Evolutionary conservation across 1,140 invertebrate genomes (phyloP), one percentile per base, ranked within the genome.

Genomic region (Bombus polaris): DNA sequence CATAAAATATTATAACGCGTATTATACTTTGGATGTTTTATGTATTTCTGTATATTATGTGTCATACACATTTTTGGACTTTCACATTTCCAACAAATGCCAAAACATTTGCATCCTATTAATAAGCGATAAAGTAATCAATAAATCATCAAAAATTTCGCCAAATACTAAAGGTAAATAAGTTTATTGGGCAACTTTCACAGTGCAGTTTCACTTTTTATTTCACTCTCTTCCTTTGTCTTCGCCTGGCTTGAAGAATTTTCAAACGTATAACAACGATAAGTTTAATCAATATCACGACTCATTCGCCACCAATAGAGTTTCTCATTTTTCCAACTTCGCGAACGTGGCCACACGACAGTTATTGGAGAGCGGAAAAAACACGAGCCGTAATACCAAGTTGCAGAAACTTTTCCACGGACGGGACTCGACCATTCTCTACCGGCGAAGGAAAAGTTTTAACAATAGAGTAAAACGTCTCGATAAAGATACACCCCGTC

Each of bases 291-390:
- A 39, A 77, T 42, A 28, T 15, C 39, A 15, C 28, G 28, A 44
- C 15, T 72, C 15, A 71, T 42, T 42, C 39, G 70, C 6, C 5
- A 39, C 35, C 37, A 76, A 28, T 4, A 13, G 22, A 39, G 15
- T 62, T 83, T 28, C 22, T 28, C 28, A 32, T 35, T 62, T 62
- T n/a, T 22, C 9, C n/a, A 42, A 78, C 44, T 39, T 79, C 10
- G 37, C 10, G 18, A 53, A 53, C 35, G n/a, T 25, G 18, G 25
- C 32, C 37, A 28, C n/a, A 8, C 22, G 15, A 32, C 44, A 25
- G 37, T 78, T 72, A 78, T 79, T 37, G 66, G 37, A 39, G n/a
- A 35, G 57, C 3, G 74, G 66, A 71, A 77, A 71, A 83, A 73
- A 44, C 18, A 44, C 9, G 2, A n/a, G 13, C 25, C 1, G 28